phyloP scores from a whole-genome alignment of 2,113 vertebrate genomes.

The Salminus brasiliensis region DNA sequence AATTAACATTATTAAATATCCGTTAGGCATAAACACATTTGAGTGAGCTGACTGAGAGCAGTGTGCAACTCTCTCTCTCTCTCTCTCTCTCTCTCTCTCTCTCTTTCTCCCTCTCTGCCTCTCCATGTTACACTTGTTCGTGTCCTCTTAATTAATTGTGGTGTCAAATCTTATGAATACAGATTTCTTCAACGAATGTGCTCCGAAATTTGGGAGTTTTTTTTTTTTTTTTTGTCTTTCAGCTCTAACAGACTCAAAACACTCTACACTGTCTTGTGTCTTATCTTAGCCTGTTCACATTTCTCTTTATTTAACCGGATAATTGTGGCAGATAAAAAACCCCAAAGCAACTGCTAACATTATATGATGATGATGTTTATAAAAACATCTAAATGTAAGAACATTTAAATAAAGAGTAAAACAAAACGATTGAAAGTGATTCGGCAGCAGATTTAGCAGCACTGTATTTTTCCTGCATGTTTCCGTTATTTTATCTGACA shows the following conservation, averaged over 20 bases:
- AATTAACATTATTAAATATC: conserved; percentile 97
- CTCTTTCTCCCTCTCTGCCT: no score
- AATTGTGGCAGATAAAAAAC: neutral
- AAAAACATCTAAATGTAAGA: no score
- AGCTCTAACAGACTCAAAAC: neutral
- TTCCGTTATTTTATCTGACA: no score
- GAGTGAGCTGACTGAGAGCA: conserved; percentile 74
- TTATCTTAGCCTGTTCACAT: neutral
- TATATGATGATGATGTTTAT: no score
- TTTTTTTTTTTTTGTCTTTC: neutral
- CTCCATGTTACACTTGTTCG: conserved; percentile 1
- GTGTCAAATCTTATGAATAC: neutral
- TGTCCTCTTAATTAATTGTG: neutral
- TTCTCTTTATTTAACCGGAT: neutral
- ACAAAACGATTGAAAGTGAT: no score
- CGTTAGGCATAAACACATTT: conserved; percentile 95
- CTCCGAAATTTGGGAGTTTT: neutral
- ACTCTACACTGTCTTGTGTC: neutral
- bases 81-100: neutral
- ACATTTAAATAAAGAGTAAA: no score
- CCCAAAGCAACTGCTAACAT: no score
- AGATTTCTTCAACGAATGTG: conserved; percentile 3
- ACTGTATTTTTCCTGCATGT: no score
- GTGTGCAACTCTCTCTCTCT: conserved; percentile 29
- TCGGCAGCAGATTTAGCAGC: no score